Conservation (phyloP, 1,140 invertebrate species). For the Ditylenchus dipsaci region DNA sequence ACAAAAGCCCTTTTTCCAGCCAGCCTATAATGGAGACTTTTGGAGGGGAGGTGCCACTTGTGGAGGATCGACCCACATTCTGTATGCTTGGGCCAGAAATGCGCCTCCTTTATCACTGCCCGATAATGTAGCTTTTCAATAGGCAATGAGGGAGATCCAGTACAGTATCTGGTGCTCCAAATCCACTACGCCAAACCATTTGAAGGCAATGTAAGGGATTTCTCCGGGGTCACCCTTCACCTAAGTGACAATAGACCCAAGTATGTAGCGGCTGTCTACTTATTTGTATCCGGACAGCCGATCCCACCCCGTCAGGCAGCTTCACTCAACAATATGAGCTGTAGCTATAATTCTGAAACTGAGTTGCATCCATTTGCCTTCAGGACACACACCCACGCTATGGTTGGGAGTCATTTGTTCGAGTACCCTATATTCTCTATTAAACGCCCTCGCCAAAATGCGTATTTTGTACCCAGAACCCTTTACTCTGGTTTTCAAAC, state of each 20-base stretch:
- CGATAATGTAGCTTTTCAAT: constrained; percentile 50
- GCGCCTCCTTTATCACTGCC: constrained; percentile 51
- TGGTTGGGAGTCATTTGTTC: too few relatives aligned
- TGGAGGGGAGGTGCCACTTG: constrained; percentile 51
- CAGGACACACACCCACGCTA: constrained; percentile 57
- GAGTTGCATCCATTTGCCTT: constrained; percentile 58
- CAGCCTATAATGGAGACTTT: constrained; percentile 33
- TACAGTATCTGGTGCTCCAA: constrained; percentile 57
- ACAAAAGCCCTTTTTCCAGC: constrained; percentile 23
- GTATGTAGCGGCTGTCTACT: constrained; percentile 48
- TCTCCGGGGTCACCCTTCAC: constrained; percentile 49
- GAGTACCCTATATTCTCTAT: too few relatives aligned
- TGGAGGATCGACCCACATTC: constrained; percentile 44
- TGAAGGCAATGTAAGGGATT: constrained; percentile 50
- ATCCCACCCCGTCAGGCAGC: constrained; percentile 46
- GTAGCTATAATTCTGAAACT: constrained; percentile 44
- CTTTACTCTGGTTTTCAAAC: too few relatives aligned
- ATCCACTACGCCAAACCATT: constrained; percentile 55
- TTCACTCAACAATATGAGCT: constrained; percentile 44
- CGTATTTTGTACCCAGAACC: too few relatives aligned
- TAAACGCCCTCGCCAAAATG: too few relatives aligned
- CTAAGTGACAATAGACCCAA: constrained; percentile 30
- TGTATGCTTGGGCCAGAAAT: constrained; percentile 54
- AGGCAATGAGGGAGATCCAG: constrained; percentile 42
- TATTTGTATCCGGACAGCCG: constrained; percentile 53